Conservation (phyloP, 2,888 invertebrate species). For the Gisinianus flammeolus region DNA sequence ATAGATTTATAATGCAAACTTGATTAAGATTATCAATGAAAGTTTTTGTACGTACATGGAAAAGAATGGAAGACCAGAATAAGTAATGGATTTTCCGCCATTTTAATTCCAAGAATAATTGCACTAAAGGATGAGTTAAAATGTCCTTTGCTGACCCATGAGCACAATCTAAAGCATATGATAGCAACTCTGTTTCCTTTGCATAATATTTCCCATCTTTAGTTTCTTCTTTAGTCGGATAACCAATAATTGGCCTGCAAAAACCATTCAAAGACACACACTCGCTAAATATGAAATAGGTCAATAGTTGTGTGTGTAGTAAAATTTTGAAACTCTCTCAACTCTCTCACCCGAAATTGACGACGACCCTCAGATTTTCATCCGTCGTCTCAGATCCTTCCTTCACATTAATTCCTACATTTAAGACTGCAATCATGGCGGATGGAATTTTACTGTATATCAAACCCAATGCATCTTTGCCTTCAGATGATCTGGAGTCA, state of each 20-base stretch:
- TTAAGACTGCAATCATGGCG: conserved; percentile 27
- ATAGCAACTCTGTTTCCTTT: conserved; percentile 27
- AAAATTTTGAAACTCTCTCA: background rate
- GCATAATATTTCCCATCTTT: background rate
- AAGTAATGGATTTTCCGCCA: conserved; percentile 30
- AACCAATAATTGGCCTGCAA: conserved; percentile 9
- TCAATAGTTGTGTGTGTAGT: too few relatives aligned
- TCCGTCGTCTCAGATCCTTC: conserved; percentile 30
- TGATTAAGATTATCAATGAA: background rate
- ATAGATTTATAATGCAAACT: too few relatives aligned
- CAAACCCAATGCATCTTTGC: conserved; percentile 20
- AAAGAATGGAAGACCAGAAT: conserved; percentile 30
- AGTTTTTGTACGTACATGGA: conserved; percentile 28
- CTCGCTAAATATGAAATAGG: too few relatives aligned
- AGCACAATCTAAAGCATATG: conserved; percentile 30
- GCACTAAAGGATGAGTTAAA: conserved; percentile 31
- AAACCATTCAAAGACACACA: background rate
- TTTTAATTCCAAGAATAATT: conserved; percentile 33
- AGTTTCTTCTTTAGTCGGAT: background rate
- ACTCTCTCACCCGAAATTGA: conserved; percentile 27
- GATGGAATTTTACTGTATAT: conserved; percentile 16
- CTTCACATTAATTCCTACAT: background rate
- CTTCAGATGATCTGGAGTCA: conserved; percentile 7
- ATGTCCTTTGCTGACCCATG: conserved; percentile 23
- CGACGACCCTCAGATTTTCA: conserved; percentile 29